Base-by-base conservation (phyloP, 2,888 invertebrate genomes). In the Creontiades dilutus region DNA sequence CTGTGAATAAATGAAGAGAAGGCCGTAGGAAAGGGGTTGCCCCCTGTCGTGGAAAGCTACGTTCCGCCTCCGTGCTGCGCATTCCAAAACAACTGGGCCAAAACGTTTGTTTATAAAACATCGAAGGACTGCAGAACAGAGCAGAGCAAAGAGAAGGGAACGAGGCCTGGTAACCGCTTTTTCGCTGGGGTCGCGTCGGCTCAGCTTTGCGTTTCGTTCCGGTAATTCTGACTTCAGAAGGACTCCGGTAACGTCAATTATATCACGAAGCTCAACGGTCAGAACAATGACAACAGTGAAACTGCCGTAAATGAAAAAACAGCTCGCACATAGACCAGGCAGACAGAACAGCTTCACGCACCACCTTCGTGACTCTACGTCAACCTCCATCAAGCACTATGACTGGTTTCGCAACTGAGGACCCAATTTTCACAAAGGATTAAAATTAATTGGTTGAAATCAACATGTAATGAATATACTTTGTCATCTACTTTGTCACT, bases 81-180 rank as follows among this genome's bases (percentile, higher is more conserved):
- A 68, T 68, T 68, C 68, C 68, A 13, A 68, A 68, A 68, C 68
- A 68, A 68, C 68, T 23, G 68, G 68, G 23, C 68, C 68, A 68
- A 68, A 68, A 68, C 68, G 68, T 68, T 68, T 68, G 68, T 68
- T 68, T 23, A 68, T 68, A 68, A 68, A 68, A 68, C 68, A 68
- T 68, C 19, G 68, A 68, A 68, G 68, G 23, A 68, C 68, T 68
- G 68, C 68, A 27, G 68, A 68, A 16, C 52, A 52, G 52, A 13
- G 52, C 13, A 52, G 52, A 52, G 13, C 14, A 16, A 13, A 14
- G 52, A 52, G 52, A 23, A 11, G 12, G 19, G 61, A 19, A 19
- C 14, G 16, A 52, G 57, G n/a, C n/a, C n/a, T n/a, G 57, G n/a
- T 16, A n/a, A 23, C 27, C 68, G 23, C 23, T 68, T 68, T 68